phyloP scores from a whole-genome alignment of 2,888 invertebrate species.

The Cryptocheilus praepositus region DNA sequence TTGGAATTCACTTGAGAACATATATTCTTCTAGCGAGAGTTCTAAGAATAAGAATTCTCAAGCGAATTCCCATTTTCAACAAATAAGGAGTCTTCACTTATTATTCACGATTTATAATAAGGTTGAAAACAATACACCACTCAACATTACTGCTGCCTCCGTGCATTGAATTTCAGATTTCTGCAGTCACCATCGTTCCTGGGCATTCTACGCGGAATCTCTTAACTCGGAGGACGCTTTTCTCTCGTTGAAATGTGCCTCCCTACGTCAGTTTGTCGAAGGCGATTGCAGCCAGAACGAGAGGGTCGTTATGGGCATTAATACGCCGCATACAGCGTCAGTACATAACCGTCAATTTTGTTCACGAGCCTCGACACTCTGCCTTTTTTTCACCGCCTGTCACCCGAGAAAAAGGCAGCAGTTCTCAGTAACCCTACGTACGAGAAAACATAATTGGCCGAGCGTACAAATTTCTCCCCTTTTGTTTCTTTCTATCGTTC shows the following conservation, averaged over 20 bases:
- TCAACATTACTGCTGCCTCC: too few relatives aligned
- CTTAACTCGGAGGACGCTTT: slow-evolving; percentile 70
- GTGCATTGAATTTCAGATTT: slow-evolving; percentile 68
- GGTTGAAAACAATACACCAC: too few relatives aligned
- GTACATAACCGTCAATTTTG: slow-evolving; percentile 30
- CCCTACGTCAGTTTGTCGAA: slow-evolving; percentile 5
- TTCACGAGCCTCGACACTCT: not conserved
- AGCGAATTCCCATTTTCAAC: too few relatives aligned
- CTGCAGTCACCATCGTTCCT: slow-evolving; percentile 77
- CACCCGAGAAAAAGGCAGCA: not conserved
- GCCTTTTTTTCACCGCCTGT: not conserved
- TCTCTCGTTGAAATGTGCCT: slow-evolving; percentile 58
- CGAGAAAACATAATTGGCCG: too few relatives aligned
- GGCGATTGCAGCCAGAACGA: slow-evolving; percentile 30
- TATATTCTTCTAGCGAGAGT: too few relatives aligned
- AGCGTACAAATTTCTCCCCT: too few relatives aligned
- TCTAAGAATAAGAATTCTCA: too few relatives aligned
- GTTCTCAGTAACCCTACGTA: not conserved
- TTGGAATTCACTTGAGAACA: too few relatives aligned
- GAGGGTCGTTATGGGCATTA: slow-evolving; percentile 55
- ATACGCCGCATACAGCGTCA: slow-evolving; percentile 60
- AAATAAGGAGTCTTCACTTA: too few relatives aligned
- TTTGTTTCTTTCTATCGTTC: not conserved
- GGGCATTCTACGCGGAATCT: slow-evolving; percentile 76
- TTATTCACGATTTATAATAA: too few relatives aligned